Conservation (phyloP, 2,888 invertebrate genomes). For the Tetheella fluctuosa region DNA sequence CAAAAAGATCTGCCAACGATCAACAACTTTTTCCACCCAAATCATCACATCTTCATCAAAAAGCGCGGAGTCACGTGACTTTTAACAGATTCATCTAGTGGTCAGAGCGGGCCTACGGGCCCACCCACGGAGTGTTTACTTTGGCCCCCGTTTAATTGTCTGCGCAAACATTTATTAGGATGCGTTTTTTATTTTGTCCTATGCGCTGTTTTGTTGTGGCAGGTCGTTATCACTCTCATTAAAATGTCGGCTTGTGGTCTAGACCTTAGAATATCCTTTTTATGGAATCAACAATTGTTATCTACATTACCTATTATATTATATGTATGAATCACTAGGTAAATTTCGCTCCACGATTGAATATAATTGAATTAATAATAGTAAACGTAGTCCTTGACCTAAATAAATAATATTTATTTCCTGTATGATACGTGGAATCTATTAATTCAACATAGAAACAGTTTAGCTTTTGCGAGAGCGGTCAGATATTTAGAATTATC, state of each 20-base stretch:
- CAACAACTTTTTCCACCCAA: constrained; percentile 22
- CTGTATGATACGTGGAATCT: no score
- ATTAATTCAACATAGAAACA: no score
- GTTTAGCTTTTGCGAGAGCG: no score
- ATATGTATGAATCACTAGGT: neutral
- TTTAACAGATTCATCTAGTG: constrained; percentile 39
- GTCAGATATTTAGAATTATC: no score
- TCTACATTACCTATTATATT: no score
- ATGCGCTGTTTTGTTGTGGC: constrained; percentile 45
- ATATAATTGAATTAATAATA: no score
- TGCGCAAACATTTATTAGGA: constrained; percentile 71
- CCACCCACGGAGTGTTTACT: constrained; percentile 74
- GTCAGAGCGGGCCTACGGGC: constrained; percentile 36
- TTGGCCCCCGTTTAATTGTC: constrained; percentile 75
- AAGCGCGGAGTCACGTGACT: constrained; percentile 62
- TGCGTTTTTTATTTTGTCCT: constrained; percentile 42
- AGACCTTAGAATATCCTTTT: neutral
- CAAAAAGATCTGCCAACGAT: constrained; percentile 29
- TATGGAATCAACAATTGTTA: neutral
- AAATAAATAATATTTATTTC: no score
- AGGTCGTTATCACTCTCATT: constrained; percentile 39
- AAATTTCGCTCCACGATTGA: no score
- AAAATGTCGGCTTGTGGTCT: constrained; percentile 24
- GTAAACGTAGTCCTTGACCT: no score
- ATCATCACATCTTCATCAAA: constrained; percentile 32